Base-by-base conservation (phyloP, 2,888 invertebrate species). In the Aproaerema taeniolella region DNA sequence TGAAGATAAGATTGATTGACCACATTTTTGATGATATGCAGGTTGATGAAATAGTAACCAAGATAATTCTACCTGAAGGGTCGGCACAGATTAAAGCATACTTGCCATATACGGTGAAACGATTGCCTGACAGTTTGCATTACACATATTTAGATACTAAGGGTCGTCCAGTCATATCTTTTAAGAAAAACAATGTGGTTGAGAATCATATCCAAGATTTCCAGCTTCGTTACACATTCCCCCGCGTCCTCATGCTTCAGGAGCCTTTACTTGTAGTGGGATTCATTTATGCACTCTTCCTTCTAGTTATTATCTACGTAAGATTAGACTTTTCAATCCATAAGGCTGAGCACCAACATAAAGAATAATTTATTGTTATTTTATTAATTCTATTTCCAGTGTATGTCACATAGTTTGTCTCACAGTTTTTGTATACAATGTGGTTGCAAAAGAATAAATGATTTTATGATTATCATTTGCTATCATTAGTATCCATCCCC, bases 21-120 rank as follows among this genome's bases (percentile, higher is more conserved):
- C 99, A 99, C 68, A 91, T 99, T 31, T 98, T 93, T 78, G 98
- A 99, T 81, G 97, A 99, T 57, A 97, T 98, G 94, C 91, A 95
- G 37, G 92, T 99, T 36, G 97, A 99, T 61, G 93, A 98, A 57
- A 82, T 96, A 20, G 88, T 91, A 20, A 91, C 99, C 1, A 94
- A 93, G 67, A 91, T 99, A 37, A 95, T 99, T 58, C 87, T 99
- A 43, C 99, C 99, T 0, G 99, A 99, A 74, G 96, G 98, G 26
- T 90, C 94, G 8, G 89, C 91, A n/a, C 91, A 94, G 61, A 90
- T 97, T 37, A 91, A 95, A 60, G 65, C 98, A 0, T 90, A 89
- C 39, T 88, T 95, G 2, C 98, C 98, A 0, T 99, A 94, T 74
- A 70, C 90, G 6, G 93, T 96, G 1, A 89, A 91, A 12, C 89